A percentile compares a stretch with the other conserved stretches of the same genome.
Evolutionary conservation across 2,888 invertebrate genomes (phyloP).

Genomic region (Pemphredon lugubris): DNA sequence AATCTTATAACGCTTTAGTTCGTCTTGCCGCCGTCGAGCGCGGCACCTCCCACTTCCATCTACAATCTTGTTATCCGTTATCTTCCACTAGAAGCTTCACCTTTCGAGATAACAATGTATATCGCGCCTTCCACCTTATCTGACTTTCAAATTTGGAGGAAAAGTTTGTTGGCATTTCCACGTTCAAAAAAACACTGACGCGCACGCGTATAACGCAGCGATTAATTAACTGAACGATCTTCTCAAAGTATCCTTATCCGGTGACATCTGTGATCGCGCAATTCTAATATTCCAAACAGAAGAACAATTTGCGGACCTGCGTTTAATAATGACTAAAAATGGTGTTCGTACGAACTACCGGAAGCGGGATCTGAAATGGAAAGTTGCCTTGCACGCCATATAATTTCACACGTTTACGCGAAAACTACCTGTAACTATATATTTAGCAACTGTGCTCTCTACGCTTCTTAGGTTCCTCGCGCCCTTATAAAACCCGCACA

Average conservation of each 20-base stretch:
- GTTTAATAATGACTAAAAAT: too few relatives aligned
- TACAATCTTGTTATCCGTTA: background rate
- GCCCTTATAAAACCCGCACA: background rate
- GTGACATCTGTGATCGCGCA: too few relatives aligned
- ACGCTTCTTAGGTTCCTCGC: background rate
- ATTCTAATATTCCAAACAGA: too few relatives aligned
- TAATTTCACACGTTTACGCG: background rate
- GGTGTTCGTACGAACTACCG: background rate
- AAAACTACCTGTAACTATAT: conserved; percentile 6
- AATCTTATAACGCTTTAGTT: conserved; percentile 9
- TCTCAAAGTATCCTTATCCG: too few relatives aligned
- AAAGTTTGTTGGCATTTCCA: too few relatives aligned
- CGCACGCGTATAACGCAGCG: too few relatives aligned
- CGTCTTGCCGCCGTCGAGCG: background rate
- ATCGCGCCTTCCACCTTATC: background rate
- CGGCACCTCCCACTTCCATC: background rate
- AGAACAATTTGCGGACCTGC: too few relatives aligned
- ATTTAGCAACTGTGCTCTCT: too few relatives aligned
- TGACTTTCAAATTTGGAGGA: background rate
- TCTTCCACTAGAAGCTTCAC: background rate
- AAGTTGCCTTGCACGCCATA: background rate
- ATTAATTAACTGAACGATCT: too few relatives aligned
- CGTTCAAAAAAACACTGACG: too few relatives aligned
- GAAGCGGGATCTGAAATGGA: background rate
- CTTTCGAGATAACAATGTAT: too few relatives aligned